Conservation (phyloP, 2,113 vertebrate species). For the Axis porcinus region DNA sequence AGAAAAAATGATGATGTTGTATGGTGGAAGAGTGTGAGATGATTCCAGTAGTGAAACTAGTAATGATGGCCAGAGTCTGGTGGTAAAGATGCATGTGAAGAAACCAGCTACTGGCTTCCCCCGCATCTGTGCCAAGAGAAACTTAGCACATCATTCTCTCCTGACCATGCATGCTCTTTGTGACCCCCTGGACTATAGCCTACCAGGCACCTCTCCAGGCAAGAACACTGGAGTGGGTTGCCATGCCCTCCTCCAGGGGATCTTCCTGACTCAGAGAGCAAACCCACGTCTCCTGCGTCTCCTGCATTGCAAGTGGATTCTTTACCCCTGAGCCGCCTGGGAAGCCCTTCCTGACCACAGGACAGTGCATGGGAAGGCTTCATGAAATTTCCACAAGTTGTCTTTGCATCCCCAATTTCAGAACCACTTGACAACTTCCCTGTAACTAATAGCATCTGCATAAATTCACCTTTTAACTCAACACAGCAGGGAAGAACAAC, state of each 20-base stretch:
- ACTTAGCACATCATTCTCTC: neutral
- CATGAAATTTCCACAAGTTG: neutral
- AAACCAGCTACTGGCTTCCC: neutral
- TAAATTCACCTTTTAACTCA: neutral
- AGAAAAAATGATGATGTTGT: neutral
- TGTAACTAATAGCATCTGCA: neutral
- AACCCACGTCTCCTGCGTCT: neutral
- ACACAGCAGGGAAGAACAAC: neutral
- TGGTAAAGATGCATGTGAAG: neutral
- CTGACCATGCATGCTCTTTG: neutral
- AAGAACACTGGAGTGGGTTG: neutral
- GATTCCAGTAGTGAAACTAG: neutral
- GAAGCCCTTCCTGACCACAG: neutral
- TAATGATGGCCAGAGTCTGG: neutral
- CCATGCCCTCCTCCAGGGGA: neutral
- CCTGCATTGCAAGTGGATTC: neutral
- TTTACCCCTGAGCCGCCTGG: neutral
- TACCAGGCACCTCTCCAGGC: neutral
- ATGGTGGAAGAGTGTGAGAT: neutral
- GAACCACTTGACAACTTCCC: neutral
- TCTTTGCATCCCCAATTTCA: neutral
- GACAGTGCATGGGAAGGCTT: accelerated
- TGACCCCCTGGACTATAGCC: neutral
- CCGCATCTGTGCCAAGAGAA: neutral
- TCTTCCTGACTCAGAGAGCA: neutral